A percentile compares a stretch with the other conserved stretches of the same genome.
Evolutionary conservation across 2,113 vertebrate genomes (phyloP).

Genomic region (Anguilla rostrata): DNA sequence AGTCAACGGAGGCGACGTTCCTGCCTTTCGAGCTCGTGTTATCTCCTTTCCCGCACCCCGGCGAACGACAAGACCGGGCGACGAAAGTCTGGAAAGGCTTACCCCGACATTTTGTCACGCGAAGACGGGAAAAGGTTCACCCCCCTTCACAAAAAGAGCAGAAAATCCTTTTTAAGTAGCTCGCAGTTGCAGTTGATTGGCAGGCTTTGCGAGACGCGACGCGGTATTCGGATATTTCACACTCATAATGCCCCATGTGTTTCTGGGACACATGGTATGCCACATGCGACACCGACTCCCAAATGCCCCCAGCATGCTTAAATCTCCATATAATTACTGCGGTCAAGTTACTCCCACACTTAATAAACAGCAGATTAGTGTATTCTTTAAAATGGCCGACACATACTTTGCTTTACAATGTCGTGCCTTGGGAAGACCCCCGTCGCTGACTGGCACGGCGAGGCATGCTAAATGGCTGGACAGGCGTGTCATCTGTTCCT

Average conservation of each 20-base stretch:
- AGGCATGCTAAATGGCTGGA: conserved; percentile 76
- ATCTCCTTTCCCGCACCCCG: conserved; percentile 46
- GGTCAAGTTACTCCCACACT: conserved; percentile 86
- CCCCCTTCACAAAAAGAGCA: conserved; percentile 21
- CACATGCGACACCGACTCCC: conserved; percentile 70
- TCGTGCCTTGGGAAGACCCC: conserved; percentile 69
- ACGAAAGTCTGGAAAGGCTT: conserved; percentile 35
- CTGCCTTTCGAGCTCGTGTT: conserved; percentile 59
- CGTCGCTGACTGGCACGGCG: conserved; percentile 80
- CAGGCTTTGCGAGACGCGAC: conserved; percentile 57
- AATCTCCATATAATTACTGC: conserved; percentile 95
- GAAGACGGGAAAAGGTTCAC: conserved; percentile 42
- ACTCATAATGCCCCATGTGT: conserved; percentile 73
- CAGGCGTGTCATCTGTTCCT: conserved; percentile 76
- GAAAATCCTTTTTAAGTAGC: conserved; percentile 54
- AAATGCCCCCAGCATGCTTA: conserved; percentile 69
- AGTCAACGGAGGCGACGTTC: conserved; percentile 51
- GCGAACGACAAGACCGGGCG: conserved; percentile 65
- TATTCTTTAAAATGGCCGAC: conserved; percentile 84
- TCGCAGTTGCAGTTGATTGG: conserved; percentile 57
- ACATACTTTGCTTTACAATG: conserved; percentile 82
- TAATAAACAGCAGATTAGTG: conserved; percentile 94
- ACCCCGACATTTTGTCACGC: conserved; percentile 32
- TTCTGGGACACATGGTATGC: conserved; percentile 58
- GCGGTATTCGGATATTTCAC: conserved; percentile 64